These are phyloP conservation scores for Neofelis nebulosa DNA, from an alignment of 2,113 vertebrate genomes.

Conservation along the genomic window DNA sequence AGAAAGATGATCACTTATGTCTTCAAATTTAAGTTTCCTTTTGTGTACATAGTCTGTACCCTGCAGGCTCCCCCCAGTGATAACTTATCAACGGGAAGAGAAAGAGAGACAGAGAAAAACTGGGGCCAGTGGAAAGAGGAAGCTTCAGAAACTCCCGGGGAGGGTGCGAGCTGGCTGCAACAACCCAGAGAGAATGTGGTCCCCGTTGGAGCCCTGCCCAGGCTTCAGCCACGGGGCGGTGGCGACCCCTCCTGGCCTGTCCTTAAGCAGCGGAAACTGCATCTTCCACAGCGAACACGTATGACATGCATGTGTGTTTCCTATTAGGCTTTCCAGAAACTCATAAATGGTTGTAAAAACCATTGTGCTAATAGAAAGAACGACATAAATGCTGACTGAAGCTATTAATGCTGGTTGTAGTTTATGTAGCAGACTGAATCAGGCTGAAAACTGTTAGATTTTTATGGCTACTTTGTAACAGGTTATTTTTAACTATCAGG, in stretches of 20 bases:
- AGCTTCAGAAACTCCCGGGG: background rate
- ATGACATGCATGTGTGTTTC: constrained; percentile 33
- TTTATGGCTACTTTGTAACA: constrained; percentile 58
- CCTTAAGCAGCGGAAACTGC: background rate
- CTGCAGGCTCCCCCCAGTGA: background rate
- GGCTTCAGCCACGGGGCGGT: constrained; percentile 63
- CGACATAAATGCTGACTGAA: constrained; percentile 72
- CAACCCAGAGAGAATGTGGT: background rate
- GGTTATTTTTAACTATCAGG: constrained; percentile 66
- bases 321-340: constrained; percentile 74
- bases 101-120: background rate
- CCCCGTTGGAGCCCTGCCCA: background rate
- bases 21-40: constrained; percentile 48
- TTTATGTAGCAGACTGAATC: constrained; percentile 21
- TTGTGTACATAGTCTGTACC: constrained; percentile 5
- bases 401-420: constrained; percentile 54
- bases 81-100: constrained; percentile 59
- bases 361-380: constrained; percentile 75
- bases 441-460: constrained; percentile 25
- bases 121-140: background rate
- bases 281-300: background rate
- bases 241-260: constrained; percentile 83
- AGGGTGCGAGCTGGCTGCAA: background rate
- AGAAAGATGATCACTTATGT: background rate
- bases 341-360: constrained; percentile 76